Evolutionary conservation across 2,888 invertebrate genomes (phyloP).

Genomic region (Chrysina gloriosa): DNA sequence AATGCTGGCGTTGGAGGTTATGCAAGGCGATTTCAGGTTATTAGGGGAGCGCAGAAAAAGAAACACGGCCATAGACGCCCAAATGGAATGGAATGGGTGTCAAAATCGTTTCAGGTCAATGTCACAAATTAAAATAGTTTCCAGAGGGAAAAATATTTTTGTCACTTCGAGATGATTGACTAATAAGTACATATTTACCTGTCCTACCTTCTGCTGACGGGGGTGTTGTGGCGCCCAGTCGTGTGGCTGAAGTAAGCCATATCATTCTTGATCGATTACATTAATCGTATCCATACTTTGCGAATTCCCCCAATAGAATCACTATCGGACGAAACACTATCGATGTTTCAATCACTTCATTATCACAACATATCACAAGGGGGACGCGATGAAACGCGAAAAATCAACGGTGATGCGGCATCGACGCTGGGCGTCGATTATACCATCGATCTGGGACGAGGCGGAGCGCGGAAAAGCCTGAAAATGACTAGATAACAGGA

Average conservation of each 20-base stretch:
- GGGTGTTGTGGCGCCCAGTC: constrained; percentile 42
- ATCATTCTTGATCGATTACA: constrained; percentile 45
- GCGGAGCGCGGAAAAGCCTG: neutral
- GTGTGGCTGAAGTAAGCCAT: constrained; percentile 50
- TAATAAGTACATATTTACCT: constrained; percentile 49
- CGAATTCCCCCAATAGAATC: no score
- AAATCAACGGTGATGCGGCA: no score
- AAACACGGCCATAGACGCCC: neutral
- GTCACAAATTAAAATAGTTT: neutral
- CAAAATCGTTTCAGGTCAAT: constrained; percentile 21
- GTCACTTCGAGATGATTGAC: neutral
- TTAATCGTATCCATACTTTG: no score
- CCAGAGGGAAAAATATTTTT: neutral
- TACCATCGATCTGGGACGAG: no score
- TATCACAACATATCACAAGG: no score
- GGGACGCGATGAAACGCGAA: no score
- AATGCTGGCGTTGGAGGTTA: neutral
- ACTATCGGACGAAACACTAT: no score
- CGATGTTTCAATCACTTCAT: no score
- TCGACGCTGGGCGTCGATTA: no score
- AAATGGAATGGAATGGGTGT: neutral
- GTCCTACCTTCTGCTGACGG: constrained; percentile 52
- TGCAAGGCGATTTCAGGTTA: neutral
- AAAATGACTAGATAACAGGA: constrained; percentile 18
- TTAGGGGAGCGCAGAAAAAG: neutral